These are phyloP conservation scores for Bradypodion pumilum DNA, from an alignment of 2,797 vertebrate species.

Conservation along the genomic window DNA sequence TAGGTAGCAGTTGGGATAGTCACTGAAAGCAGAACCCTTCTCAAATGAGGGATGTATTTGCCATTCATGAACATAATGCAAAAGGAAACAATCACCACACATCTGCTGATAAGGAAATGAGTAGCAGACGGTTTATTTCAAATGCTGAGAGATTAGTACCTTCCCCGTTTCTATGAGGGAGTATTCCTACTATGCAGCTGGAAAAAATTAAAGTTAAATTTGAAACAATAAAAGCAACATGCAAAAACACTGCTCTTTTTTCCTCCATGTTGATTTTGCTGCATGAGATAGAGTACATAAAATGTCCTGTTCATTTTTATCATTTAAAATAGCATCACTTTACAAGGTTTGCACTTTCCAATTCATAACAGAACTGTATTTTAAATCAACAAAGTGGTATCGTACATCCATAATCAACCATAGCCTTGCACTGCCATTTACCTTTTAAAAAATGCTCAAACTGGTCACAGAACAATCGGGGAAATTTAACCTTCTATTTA, in stretches of 20 bases:
- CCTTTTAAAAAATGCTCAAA: slow-evolving; percentile 53
- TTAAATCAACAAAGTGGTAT: slow-evolving; percentile 22
- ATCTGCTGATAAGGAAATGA: slow-evolving; percentile 68
- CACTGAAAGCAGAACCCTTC: slow-evolving; percentile 52
- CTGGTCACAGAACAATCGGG: slow-evolving; percentile 61
- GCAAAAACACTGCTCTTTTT: slow-evolving; percentile 47
- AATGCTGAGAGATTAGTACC: slow-evolving; percentile 62
- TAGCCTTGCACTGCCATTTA: slow-evolving; percentile 56
- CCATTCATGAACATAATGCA: slow-evolving; percentile 55
- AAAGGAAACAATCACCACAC: slow-evolving; percentile 70
- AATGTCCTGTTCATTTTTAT: slow-evolving; percentile 44
- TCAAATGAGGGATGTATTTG: slow-evolving; percentile 65
- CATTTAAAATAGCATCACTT: background rate
- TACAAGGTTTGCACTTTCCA: slow-evolving; percentile 1
- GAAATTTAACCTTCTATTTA: slow-evolving; percentile 63
- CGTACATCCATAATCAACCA: slow-evolving; percentile 30
- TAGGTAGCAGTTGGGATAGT: slow-evolving; percentile 54
- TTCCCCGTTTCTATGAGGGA: slow-evolving; percentile 67
- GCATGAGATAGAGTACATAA: slow-evolving; percentile 44
- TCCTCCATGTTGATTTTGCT: slow-evolving; percentile 52
- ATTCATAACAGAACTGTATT: slow-evolving; percentile 7
- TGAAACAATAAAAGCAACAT: slow-evolving; percentile 40
- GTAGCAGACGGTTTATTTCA: slow-evolving; percentile 54
- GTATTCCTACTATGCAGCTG: slow-evolving; percentile 63
- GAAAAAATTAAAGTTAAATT: slow-evolving; percentile 65